These are phyloP conservation scores for Brachylomia viminalis DNA, from an alignment of 2,888 invertebrate genomes.

Conservation along the genomic window DNA sequence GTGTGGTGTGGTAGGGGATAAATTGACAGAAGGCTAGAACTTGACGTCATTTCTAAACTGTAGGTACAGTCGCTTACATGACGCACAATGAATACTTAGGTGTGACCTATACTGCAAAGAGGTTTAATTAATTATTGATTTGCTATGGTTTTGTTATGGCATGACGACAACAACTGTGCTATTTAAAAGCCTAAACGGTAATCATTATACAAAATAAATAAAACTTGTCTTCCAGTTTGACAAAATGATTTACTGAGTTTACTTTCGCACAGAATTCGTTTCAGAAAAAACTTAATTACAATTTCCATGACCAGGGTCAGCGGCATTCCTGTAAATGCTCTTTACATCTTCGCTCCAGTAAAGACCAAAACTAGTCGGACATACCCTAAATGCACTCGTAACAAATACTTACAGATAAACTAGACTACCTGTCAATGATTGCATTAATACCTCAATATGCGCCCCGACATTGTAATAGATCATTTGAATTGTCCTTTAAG, in stretches of 20 bases:
- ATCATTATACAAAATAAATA: no score
- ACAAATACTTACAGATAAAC: background rate
- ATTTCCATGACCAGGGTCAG: background rate
- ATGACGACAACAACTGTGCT: background rate
- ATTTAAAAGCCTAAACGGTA: background rate
- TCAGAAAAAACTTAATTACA: background rate
- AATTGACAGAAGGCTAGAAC: conserved; percentile 39
- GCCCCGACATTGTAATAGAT: background rate
- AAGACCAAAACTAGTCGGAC: background rate
- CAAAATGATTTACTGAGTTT: background rate
- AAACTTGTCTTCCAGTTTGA: background rate
- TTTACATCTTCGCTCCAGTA: background rate
- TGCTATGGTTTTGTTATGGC: conserved; percentile 8
- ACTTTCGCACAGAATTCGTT: background rate
- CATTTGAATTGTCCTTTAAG: conserved; percentile 14
- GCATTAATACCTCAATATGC: background rate
- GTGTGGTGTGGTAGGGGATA: conserved; percentile 42
- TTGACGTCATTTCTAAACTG: conserved; percentile 61
- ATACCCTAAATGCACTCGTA: background rate
- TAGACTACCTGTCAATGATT: background rate
- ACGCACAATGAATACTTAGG: conserved; percentile 52
- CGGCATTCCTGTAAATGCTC: background rate
- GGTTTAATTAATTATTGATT: conserved; percentile 56
- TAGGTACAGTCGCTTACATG: conserved; percentile 33
- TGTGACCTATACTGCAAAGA: conserved; percentile 51